Conservation (phyloP, 2,888 invertebrate genomes). For the Pollenia angustigena region DNA sequence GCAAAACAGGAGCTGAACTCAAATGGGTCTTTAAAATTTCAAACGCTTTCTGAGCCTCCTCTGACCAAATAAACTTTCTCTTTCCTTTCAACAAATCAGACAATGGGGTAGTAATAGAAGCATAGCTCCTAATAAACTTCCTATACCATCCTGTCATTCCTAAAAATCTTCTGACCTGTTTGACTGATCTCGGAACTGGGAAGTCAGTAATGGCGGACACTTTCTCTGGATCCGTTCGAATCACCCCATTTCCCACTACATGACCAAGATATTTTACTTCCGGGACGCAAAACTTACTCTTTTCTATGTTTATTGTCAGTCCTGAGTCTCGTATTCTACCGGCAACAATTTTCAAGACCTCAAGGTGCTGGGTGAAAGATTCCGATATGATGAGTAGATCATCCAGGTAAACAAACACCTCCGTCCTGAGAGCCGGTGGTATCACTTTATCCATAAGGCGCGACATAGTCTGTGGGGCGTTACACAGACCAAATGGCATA, state of each 20-base stretch:
- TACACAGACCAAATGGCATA: conserved; percentile 26
- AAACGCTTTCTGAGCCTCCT: conserved; percentile 40
- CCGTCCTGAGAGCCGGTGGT: conserved; percentile 29
- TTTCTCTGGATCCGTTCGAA: conserved; percentile 54
- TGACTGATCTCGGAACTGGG: conserved; percentile 52
- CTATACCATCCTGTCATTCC: conserved; percentile 73
- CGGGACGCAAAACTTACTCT: conserved; percentile 51
- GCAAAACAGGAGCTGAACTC: conserved; percentile 30
- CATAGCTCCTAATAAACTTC: conserved; percentile 62
- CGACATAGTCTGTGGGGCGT: conserved; percentile 12
- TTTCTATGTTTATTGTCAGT: conserved; percentile 17
- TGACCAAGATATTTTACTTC: conserved; percentile 32
- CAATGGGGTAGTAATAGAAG: conserved; percentile 61
- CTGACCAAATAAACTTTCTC: conserved; percentile 42
- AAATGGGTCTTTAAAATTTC: conserved; percentile 38
- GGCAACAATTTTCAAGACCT: conserved; percentile 10
- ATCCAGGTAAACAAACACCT: conserved; percentile 61
- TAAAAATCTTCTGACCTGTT: conserved; percentile 68
- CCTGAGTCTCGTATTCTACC: conserved; percentile 24
- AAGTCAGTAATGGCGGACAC: conserved; percentile 52
- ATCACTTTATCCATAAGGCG: conserved; percentile 35
- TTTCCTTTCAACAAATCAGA: conserved; percentile 60
- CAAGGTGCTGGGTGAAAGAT: conserved; percentile 38
- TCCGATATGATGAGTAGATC: conserved; percentile 50
- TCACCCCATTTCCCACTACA: conserved; percentile 57